Evolutionary conservation across 2,888 invertebrate species (phyloP).

Genomic region (Pogonocherus hispidulus): DNA sequence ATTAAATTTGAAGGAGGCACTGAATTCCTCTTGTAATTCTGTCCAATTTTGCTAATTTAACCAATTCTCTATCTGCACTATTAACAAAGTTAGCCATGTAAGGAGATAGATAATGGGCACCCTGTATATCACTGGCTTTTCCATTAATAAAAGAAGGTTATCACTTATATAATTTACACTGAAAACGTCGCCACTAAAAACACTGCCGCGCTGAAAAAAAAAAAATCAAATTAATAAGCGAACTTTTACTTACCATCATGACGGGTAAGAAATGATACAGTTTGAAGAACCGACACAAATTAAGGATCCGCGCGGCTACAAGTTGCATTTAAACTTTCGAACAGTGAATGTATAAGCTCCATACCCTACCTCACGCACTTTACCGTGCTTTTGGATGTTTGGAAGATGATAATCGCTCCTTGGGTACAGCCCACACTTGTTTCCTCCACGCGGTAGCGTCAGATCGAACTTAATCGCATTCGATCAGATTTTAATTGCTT

Average conservation of each 20-base stretch:
- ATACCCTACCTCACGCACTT: conserved; percentile 50
- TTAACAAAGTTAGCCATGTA: too few relatives aligned
- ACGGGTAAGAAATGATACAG: conserved; percentile 51
- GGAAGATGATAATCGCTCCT: conserved; percentile 26
- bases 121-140: too few relatives aligned
- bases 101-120: too few relatives aligned
- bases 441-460: background rate
- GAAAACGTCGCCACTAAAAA: conserved; percentile 11
- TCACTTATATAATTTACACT: background rate
- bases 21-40: too few relatives aligned
- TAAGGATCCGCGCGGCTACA: conserved; percentile 46
- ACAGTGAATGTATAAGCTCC: conserved; percentile 54
- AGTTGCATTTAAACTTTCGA: conserved; percentile 59
- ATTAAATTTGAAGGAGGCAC: too few relatives aligned
- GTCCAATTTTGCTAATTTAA: too few relatives aligned
- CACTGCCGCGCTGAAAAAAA: conserved; percentile 18
- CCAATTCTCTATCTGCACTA: too few relatives aligned
- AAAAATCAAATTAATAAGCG: background rate
- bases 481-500: too few relatives aligned
- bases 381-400: conserved; percentile 18
- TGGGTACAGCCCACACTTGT: conserved; percentile 7
- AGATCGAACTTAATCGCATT: background rate
- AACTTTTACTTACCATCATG: conserved; percentile 54
- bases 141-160: too few relatives aligned
- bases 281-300: conserved; percentile 54